These are phyloP conservation scores for Brenthis ino DNA, from an alignment of 2,888 invertebrate genomes.

Conservation along the genomic window DNA sequence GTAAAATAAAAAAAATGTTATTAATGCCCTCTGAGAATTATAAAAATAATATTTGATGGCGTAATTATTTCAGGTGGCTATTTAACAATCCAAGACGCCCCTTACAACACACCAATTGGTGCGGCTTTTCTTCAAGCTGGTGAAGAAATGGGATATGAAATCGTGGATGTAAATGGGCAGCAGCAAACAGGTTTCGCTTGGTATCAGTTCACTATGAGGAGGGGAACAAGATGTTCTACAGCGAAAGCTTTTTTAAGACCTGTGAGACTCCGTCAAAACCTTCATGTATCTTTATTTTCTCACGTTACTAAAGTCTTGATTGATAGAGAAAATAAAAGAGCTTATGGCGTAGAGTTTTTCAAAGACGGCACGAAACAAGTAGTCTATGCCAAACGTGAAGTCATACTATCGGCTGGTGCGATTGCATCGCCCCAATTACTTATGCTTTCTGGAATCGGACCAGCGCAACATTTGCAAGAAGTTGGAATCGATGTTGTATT, in stretches of 20 bases:
- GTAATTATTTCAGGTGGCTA: slow-evolving; percentile 84
- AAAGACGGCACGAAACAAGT: slow-evolving; percentile 84
- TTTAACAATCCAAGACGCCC: slow-evolving; percentile 88
- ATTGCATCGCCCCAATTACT: slow-evolving; percentile 95
- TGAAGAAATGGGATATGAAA: slow-evolving; percentile 95
- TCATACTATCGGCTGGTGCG: slow-evolving; percentile 94
- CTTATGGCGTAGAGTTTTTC: slow-evolving; percentile 91
- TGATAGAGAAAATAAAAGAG: slow-evolving; percentile 86
- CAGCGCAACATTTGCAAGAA: slow-evolving; percentile 86
- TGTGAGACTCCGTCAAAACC: slow-evolving; percentile 87
- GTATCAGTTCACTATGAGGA: slow-evolving; percentile 94
- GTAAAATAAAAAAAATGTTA: background rate
- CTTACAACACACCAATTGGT: slow-evolving; percentile 91
- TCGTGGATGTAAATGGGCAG: slow-evolving; percentile 92
- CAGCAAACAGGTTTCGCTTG: slow-evolving; percentile 93
- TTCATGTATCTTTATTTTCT: slow-evolving; percentile 90
- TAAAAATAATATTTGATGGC: slow-evolving; percentile 10
- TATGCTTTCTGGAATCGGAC: slow-evolving; percentile 94
- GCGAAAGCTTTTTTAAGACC: slow-evolving; percentile 94
- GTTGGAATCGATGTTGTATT: slow-evolving; percentile 88
- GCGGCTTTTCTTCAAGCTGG: slow-evolving; percentile 93
- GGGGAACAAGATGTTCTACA: slow-evolving; percentile 91
- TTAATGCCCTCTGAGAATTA: background rate
- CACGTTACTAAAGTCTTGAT: slow-evolving; percentile 91
- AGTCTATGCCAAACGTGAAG: slow-evolving; percentile 88